Percentiles rank a stretch among this genome's conserved stretches.
Evolutionary conservation across 2,888 invertebrate species (phyloP).

Genomic region (Habrosyne pyritoides): DNA sequence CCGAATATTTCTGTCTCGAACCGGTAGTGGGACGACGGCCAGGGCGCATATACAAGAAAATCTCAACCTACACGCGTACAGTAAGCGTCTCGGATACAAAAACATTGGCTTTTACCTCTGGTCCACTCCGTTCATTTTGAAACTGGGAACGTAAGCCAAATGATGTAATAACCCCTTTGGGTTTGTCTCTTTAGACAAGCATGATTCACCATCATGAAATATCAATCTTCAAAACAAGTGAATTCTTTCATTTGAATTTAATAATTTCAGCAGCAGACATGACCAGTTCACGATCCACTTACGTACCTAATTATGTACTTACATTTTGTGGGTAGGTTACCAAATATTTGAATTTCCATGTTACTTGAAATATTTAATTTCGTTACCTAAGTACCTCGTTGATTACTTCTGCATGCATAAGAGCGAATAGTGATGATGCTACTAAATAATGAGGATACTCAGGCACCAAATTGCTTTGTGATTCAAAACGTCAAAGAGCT

Average conservation of each 20-base stretch:
- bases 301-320: too few relatives aligned
- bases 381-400: too few relatives aligned
- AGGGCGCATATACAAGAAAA: constrained; percentile 69
- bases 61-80: constrained; percentile 50
- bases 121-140: constrained; percentile 37
- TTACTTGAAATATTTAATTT: too few relatives aligned
- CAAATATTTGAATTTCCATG: too few relatives aligned
- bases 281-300: too few relatives aligned
- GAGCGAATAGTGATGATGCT: too few relatives aligned
- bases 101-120: constrained; percentile 39
- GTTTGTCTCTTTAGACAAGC: constrained; percentile 20
- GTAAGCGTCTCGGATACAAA: constrained; percentile 39
- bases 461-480: constrained; percentile 13
- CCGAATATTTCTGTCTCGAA: constrained; percentile 84
- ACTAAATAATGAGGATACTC: not conserved
- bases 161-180: constrained; percentile 24
- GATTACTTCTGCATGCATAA: not conserved
- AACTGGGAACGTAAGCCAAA: constrained; percentile 33
- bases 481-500: constrained; percentile 43
- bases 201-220: constrained; percentile 23
- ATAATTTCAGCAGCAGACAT: too few relatives aligned
- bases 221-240: not conserved
- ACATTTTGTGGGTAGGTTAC: too few relatives aligned
- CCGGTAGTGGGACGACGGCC: constrained; percentile 82
- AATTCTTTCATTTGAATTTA: too few relatives aligned